Base-by-base conservation (phyloP, 64 coral and sea anemone genomes). In the Stichodactyla mertensii region DNA sequence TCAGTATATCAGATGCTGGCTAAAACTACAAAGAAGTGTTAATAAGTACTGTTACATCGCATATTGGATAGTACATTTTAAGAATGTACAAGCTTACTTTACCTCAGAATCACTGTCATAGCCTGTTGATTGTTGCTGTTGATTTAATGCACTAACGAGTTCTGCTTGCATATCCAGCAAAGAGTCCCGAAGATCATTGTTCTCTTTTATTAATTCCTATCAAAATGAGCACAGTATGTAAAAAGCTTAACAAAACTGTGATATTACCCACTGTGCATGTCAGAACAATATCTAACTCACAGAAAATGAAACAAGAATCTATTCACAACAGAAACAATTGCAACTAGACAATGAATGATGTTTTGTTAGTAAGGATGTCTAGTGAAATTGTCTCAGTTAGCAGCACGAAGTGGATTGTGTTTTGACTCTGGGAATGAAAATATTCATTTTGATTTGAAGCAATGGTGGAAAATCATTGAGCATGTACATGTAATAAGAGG, bases 181-280 rank as follows among this genome's bases (percentile, higher is more conserved):
- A 1, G 93, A 92, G 52, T 95, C 93, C 55, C 96, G 87, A 12
- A 98, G 64, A 87, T 98, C 96, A 55, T 79, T 92, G 77, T 98
- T 98, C 84, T 98, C 96, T 62, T 92, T 89, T 78, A 98, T 95
- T 23, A 98, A 87, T 53, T 98, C 96, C 96, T 98, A 85, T 51
- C 22, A 74, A 28, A 74, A 27, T 61, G 24, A 0, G 5, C 10
- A 31, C 52, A 19, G 24, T 16, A 51, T 52, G 19, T 23, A 3
- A 51, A 54, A 26, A 16, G 4, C 15, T 53, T 52, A 71, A 74
- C 28, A 20, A 79, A 58, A 57, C 12, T 9, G 51, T 71, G 61
- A 61, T n/a, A 19, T 51, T 51, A 18, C 51, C 51, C 85, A 74
- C 51, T 53, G 26, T 5, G 9, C 69, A 27, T 28, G 24, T 45